phyloP scores from a whole-genome alignment of 2,888 invertebrate genomes.

The Pristionchus entomophagus region DNA sequence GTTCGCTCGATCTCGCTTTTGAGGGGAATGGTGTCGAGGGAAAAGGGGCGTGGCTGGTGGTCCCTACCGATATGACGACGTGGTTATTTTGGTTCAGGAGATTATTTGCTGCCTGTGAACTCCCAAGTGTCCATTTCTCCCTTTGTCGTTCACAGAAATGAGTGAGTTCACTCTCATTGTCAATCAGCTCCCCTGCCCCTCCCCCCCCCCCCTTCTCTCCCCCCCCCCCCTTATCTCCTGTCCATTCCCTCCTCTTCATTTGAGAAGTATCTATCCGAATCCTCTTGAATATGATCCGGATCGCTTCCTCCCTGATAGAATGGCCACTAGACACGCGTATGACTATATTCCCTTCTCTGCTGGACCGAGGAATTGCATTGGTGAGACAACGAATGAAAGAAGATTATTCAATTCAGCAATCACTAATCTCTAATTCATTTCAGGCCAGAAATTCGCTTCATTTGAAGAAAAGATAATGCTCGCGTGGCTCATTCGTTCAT shows the following conservation, averaged over 20 bases:
- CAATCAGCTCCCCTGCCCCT: too few relatives aligned
- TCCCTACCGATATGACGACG: too few relatives aligned
- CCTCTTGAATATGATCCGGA: constrained; percentile 1
- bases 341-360: constrained; percentile 43
- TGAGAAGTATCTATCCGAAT: constrained; percentile 7
- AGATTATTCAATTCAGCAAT: too few relatives aligned
- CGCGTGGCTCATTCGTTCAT: neutral
- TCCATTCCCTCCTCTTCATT: neutral
- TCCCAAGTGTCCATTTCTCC: neutral
- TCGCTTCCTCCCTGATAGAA: constrained; percentile 1
- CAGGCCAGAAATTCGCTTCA: constrained; percentile 34
- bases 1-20: too few relatives aligned
- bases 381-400: too few relatives aligned
- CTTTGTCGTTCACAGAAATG: constrained; percentile 29
- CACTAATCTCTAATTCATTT: too few relatives aligned
- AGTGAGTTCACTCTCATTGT: constrained; percentile 36
- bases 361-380: constrained; percentile 37
- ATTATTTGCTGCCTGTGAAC: neutral
- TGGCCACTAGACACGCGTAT: neutral
- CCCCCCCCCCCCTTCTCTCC: too few relatives aligned
- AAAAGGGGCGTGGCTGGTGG: too few relatives aligned
- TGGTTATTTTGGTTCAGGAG: neutral
- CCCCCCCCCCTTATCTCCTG: too few relatives aligned
- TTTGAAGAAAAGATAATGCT: constrained; percentile 33
- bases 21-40: too few relatives aligned